Evolutionary conservation across 1,140 invertebrate genomes (phyloP).

Genomic region (Caenorhabditis brenneri): DNA sequence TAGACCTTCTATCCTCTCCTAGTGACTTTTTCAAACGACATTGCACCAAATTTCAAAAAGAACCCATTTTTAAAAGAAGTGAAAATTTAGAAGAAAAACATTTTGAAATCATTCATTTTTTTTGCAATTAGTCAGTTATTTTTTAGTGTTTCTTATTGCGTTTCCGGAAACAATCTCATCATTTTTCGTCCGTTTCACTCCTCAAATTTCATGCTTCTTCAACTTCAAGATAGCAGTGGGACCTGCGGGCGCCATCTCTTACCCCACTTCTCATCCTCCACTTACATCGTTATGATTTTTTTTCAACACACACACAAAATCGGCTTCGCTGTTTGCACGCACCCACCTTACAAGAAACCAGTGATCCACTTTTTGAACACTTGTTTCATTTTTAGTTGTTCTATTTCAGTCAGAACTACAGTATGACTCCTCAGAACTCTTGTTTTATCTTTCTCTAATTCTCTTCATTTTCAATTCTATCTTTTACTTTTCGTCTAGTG

Average conservation of each 20-base stretch:
- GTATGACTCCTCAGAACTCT: conserved; percentile 24
- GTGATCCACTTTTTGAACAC: conserved; percentile 24
- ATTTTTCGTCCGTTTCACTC: neutral
- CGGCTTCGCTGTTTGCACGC: conserved; percentile 29
- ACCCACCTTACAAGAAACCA: conserved; percentile 14
- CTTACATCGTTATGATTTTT: conserved; percentile 43
- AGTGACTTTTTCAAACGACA: neutral
- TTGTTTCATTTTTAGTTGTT: conserved; percentile 33
- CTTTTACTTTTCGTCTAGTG: neutral
- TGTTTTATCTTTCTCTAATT: neutral
- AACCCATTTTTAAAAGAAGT: neutral
- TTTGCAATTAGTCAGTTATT: neutral
- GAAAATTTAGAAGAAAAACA: no score
- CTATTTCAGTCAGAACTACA: neutral
- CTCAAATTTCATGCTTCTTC: conserved; percentile 32
- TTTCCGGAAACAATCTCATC: neutral
- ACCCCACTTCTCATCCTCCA: neutral
- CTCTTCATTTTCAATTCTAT: neutral
- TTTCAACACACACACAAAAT: conserved; percentile 17
- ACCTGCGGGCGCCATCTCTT: conserved; percentile 21
- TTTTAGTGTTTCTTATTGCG: neutral
- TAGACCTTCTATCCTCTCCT: neutral
- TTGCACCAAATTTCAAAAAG: neutral
- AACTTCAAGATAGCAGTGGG: neutral
- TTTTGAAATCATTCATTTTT: neutral